Evolutionary conservation across 1,140 invertebrate species (phyloP), one percentile per base, ranked within the genome.

Genomic region (Cardiocondyla obscurior): DNA sequence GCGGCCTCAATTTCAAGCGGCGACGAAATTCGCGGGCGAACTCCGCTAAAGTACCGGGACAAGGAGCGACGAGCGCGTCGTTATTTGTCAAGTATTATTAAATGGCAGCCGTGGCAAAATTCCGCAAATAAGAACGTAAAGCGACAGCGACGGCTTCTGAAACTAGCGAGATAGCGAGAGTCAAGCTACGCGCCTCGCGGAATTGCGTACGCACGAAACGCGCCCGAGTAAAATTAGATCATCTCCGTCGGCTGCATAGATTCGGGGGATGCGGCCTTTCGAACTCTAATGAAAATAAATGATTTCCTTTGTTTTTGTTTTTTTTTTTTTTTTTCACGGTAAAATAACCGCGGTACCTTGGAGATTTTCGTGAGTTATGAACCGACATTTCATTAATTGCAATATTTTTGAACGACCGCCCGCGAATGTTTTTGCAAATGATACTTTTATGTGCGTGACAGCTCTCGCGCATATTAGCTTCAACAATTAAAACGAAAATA

Each of bases 71-170:
- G 44, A 51, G 60, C 46, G 19, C 46, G 16, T 69, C 74, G 74
- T 79, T 79, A 69, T 69, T 69, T 42, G 74, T 79, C 74, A 67
- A 69, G 74, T 79, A 53, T 67, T 79, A 79, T 79, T 69, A 79
- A 79, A 79, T 53, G 22, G 16, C 74, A 62, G 60, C 51, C 44
- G 60, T 28, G 46, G 33, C 33, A 30, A 55, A 79, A 79, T 79
- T 79, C 33, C 74, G 28, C 39, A 53, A 69, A 69, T 79, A 79
- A 67, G 46, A 69, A 79, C 49, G 62, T 25, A 19, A 12, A 22
- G 72, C 49, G 7, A 14, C 57, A 42, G 25, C 25, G 33, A 14
- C n/a, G 12, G n/a, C n/a, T 60, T 28, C 25, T 33, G 39, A 60
- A 62, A 62, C 19, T 28, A n/a, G 39, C 42, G 4, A 19, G 60